Conservation (phyloP, 1,140 invertebrate species). For the Bradynema listronoti region DNA sequence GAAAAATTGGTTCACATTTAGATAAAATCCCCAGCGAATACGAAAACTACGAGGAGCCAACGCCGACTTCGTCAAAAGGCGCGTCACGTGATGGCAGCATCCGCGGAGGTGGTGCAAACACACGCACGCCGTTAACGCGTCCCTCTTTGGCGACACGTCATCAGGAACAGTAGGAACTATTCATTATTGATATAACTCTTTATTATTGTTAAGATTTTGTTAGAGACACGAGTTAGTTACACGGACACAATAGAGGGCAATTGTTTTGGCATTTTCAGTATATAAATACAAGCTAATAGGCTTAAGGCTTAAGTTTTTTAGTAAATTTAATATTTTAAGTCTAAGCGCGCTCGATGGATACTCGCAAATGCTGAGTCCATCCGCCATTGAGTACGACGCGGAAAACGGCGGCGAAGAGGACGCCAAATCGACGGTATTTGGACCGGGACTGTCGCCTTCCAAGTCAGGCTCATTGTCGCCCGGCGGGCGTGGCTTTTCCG, state of each 20-base stretch:
- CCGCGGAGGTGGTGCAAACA: too few species aligned
- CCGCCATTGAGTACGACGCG: slow-evolving; percentile 11
- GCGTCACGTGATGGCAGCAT: too few species aligned
- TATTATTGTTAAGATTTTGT: slow-evolving; percentile 3
- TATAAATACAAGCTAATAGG: too few species aligned
- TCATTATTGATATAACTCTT: slow-evolving; percentile 1
- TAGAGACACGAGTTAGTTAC: neutral
- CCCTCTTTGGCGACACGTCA: neutral
- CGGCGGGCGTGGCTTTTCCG: neutral
- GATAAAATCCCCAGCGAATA: too few species aligned
- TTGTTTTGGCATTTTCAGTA: neutral
- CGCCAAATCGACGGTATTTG: slow-evolving; percentile 29
- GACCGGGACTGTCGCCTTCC: slow-evolving; percentile 26
- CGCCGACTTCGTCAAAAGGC: too few species aligned
- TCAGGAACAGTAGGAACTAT: neutral
- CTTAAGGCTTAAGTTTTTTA: too few species aligned
- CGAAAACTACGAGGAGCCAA: too few species aligned
- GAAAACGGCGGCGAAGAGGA: slow-evolving; percentile 5
- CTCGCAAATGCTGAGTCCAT: slow-evolving; percentile 15
- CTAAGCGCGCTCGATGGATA: slow-evolving; percentile 10
- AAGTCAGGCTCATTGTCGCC: neutral
- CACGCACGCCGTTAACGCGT: too few species aligned
- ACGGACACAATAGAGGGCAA: neutral
- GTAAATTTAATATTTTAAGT: neutral
- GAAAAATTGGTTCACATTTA: too few species aligned